Base-by-base conservation (phyloP, 2,797 vertebrate genomes). In the Labeo calbasu region DNA sequence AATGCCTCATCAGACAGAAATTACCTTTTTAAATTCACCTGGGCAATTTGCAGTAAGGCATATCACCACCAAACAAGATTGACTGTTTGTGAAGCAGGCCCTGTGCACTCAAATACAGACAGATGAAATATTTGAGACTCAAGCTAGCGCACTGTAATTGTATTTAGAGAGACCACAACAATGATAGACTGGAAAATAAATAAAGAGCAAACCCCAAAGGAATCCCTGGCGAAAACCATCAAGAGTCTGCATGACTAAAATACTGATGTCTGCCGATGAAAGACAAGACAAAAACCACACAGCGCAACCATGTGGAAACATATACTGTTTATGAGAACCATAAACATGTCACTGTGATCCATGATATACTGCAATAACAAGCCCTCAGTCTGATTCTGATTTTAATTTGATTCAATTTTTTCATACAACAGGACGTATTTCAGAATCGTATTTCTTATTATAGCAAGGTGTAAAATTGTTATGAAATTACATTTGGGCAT, bases 1-100 rank as follows among this genome's bases (percentile, higher is more conserved):
- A 84, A 83, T 50, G 86, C 83, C 91, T 92, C 89, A 93, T 93
- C 91, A 92, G 88, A 13, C 59, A 77, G 85, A 91, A 92, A 93
- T 91, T 87, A 91, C 87, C 83, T 86, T 90, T 92, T 86, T 84
- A 86, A 92, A 93, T 92, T 90, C 87, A 90, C 85, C 75, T 75
- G 55, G 51, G 59, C 72, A 72, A 83, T 85, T 92, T 92, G 92
- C 90, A 88, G 86, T 83, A 80, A 84, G 84, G 85, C 89, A 92
- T 79, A 85, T 85, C 81, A 82, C 83, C 85, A 86, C 87, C 90
- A 87, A 90, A 81, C 36, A 80, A 79, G 50, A 79, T 48, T 55
- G 55, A 73, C 78, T 80, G 69, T 51, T 76, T 48, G 43, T 68
- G 68, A 75, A 77, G 80, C 65, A 25, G 43, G 28, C 48, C 59